These are phyloP conservation scores for Rattus norvegicus DNA, from an alignment of 2,113 vertebrate species.

Conservation along the genomic window GRCr8 NC_086027.1:41686001-41686500, in stretches of 20 bases:
- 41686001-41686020: neutral
- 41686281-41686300: neutral
- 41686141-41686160: neutral
- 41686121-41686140: neutral
- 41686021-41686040: neutral
- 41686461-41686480: neutral
- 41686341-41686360: neutral
- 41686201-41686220: neutral
- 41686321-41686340: neutral
- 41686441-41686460: neutral
- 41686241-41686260: neutral
- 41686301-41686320: no score
- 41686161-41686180: neutral
- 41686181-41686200: neutral
- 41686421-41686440: neutral
- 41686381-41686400: neutral
- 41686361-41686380: neutral
- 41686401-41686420: neutral
- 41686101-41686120: neutral
- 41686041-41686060: conserved; percentile 43
- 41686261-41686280: neutral
- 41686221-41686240: neutral
- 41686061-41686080: conserved; percentile 16
- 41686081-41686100: conserved; percentile 24
- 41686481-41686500: neutral